These are phyloP conservation scores for Atethmia centrago DNA, from an alignment of 2,888 invertebrate genomes.

Conservation along the genomic window DNA sequence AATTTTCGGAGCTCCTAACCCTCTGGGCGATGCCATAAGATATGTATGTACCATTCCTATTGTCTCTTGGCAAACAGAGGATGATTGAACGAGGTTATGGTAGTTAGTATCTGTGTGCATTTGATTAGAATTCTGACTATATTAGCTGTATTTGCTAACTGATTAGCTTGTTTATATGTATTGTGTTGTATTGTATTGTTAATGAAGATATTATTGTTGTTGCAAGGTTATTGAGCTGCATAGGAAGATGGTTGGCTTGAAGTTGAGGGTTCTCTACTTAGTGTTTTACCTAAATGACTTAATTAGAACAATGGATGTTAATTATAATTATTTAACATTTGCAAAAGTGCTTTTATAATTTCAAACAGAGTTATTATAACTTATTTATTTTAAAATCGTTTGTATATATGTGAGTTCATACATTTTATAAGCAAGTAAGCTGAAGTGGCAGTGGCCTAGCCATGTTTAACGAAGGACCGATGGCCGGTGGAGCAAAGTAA, in stretches of 20 bases:
- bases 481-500: too few relatives aligned
- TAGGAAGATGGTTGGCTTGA: not conserved
- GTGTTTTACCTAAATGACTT: not conserved
- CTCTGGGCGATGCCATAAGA: conserved; percentile 37
- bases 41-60: conserved; percentile 44
- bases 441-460: too few relatives aligned
- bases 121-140: conserved; percentile 61
- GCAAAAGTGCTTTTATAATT: not conserved
- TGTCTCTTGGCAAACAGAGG: conserved; percentile 57
- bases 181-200: conserved; percentile 9
- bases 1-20: conserved; percentile 22
- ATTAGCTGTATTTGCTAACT: conserved; percentile 54
- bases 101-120: conserved; percentile 54
- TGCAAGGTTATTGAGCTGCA: not conserved
- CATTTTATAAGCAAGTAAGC: too few relatives aligned
- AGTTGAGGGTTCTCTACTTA: not conserved
- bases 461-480: too few relatives aligned
- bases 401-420: not conserved
- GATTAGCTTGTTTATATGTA: conserved; percentile 33
- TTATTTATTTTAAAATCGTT: not conserved
- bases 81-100: conserved; percentile 52
- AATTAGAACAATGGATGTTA: not conserved
- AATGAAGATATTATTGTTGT: conserved; percentile 11
- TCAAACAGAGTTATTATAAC: not conserved
- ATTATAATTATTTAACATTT: not conserved